phyloP scores from a whole-genome alignment of 2,797 vertebrate species.

The Enteromius thamalakanensis region DNA sequence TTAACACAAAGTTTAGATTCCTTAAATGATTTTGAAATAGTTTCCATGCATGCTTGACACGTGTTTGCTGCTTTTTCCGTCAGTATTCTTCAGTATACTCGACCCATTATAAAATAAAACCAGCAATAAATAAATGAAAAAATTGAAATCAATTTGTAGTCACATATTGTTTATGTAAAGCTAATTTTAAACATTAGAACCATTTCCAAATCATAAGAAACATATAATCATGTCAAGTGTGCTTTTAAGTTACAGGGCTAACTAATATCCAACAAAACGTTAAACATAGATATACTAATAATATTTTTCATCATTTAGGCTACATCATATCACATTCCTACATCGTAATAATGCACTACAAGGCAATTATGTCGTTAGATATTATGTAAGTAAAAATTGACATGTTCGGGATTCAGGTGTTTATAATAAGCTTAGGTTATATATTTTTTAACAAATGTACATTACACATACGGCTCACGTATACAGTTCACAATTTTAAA shows the following conservation, averaged over 20 bases:
- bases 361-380: not conserved
- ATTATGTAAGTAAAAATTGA: not conserved
- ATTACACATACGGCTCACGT: not conserved
- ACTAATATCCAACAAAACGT: not conserved
- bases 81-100: not conserved
- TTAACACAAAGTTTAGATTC: slow-evolving; percentile 3
- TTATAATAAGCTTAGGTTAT: not conserved
- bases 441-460: not conserved
- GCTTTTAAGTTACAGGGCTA: not conserved
- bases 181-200: not conserved
- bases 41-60: too few relatives aligned
- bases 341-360: not conserved
- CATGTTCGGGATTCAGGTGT: not conserved
- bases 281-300: not conserved
- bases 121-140: not conserved
- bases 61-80: not conserved
- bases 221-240: not conserved
- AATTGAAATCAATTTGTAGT: not conserved
- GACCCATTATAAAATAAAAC: not conserved
- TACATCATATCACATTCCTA: not conserved
- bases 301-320: not conserved
- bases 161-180: not conserved
- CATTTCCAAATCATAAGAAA: not conserved
- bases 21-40: not conserved
- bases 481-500: not conserved